phyloP scores from a whole-genome alignment of 2,888 invertebrate species.

The Caenorhabditis angaria region DNA sequence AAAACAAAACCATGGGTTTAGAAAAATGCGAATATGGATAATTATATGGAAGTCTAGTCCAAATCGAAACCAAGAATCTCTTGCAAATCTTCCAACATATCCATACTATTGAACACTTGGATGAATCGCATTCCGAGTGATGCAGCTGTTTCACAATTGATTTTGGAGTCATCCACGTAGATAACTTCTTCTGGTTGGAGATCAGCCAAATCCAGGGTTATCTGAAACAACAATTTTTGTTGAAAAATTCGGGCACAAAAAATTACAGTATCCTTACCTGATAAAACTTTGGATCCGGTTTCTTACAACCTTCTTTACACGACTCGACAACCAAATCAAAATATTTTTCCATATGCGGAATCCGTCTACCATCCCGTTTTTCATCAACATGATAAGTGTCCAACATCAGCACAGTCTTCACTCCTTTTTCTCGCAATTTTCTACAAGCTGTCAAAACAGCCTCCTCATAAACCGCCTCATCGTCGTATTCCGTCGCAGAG shows the following conservation, averaged over 20 bases:
- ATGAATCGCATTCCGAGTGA: conserved; percentile 39
- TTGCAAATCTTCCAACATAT: conserved; percentile 46
- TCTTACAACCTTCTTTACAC: conserved; percentile 43
- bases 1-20: conserved; percentile 8
- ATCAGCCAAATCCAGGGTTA: conserved; percentile 29
- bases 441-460: conserved; percentile 39
- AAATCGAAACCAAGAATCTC: conserved; percentile 46
- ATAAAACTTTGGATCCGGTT: conserved; percentile 37
- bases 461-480: conserved; percentile 45
- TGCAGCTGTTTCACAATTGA: conserved; percentile 41
- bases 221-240: conserved; percentile 16
- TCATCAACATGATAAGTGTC: conserved; percentile 47
- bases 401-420: conserved; percentile 40
- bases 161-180: conserved; percentile 44
- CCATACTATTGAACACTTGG: conserved; percentile 46
- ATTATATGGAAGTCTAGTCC: conserved; percentile 15
- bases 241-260: neutral
- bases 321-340: conserved; percentile 41
- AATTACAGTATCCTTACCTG: conserved; percentile 2
- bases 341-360: conserved; percentile 43
- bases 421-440: conserved; percentile 29
- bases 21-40: neutral
- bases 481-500: conserved; percentile 42
- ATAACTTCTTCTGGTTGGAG: conserved; percentile 37
- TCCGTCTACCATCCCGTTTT: conserved; percentile 35